Evolutionary conservation across 2,113 vertebrate genomes (phyloP).

Genomic region (Stomatorhinus ivindoensis): DNA sequence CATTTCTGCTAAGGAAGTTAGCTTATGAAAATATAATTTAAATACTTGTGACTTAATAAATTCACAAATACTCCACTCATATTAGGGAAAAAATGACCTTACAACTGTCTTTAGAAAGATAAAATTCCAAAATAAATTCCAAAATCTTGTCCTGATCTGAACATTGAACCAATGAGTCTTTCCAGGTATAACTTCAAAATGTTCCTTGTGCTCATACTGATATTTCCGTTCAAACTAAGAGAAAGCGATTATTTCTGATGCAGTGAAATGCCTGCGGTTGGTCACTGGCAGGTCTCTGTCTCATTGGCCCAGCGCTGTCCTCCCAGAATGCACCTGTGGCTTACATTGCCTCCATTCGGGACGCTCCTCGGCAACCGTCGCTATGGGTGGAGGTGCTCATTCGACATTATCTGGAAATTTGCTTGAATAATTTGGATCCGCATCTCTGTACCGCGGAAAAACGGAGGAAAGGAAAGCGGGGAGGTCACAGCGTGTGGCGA

Average conservation of each 20-base stretch:
- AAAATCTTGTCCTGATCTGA: neutral
- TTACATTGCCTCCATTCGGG: constrained; percentile 22
- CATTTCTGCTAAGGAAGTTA: neutral
- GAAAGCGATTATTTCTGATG: constrained; percentile 32
- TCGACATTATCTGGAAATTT: neutral
- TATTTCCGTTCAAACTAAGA: constrained; percentile 33
- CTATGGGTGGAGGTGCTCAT: neutral
- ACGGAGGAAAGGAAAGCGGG: neutral
- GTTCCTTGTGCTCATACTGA: constrained; percentile 38
- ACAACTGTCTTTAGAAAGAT: neutral
- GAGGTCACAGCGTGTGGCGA: neutral
- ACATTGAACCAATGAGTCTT: neutral
- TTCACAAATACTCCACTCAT: neutral
- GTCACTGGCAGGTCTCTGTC: neutral
- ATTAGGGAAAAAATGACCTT: neutral
- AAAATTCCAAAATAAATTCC: neutral
- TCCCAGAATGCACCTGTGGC: neutral
- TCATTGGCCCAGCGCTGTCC: neutral
- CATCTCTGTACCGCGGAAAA: neutral
- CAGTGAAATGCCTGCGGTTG: neutral
- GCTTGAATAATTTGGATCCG: neutral
- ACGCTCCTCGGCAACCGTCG: constrained; percentile 16
- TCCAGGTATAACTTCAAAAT: constrained; percentile 33
- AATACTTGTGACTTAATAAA: neutral
- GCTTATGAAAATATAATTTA: constrained; percentile 6